Percentiles rank a stretch among this genome's conserved stretches.
phyloP scores from a whole-genome alignment of 2,797 vertebrate species.

The Sebastes matsubarae region DNA sequence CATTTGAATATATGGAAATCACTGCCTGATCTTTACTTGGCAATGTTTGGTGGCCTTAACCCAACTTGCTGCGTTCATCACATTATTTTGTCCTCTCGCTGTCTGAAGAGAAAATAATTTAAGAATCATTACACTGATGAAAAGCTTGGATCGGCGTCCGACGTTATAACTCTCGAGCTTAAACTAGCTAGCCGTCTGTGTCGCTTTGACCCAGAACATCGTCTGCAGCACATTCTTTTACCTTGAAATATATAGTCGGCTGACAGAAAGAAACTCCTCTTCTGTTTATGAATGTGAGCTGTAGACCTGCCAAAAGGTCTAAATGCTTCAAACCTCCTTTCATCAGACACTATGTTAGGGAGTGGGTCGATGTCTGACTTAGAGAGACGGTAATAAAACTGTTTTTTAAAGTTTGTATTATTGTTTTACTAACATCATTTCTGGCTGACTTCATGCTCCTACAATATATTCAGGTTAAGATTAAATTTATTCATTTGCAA shows the following conservation, averaged over 20 bases:
- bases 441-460: not conserved
- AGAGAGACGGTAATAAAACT: not conserved
- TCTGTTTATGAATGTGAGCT: conserved; percentile 20
- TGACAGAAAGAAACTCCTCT: conserved; percentile 29
- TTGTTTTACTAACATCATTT: not conserved
- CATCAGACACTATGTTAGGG: conserved; percentile 1
- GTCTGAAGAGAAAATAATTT: conserved; percentile 18
- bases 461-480: not conserved
- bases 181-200: not conserved
- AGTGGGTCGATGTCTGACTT: conserved; percentile 1
- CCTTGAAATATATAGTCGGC: conserved; percentile 4
- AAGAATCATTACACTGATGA: conserved; percentile 13
- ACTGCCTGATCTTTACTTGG: not conserved
- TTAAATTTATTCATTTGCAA: too few species aligned
- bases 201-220: conserved; percentile 29
- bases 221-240: conserved; percentile 36
- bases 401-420: not conserved
- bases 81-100: not conserved
- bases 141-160: conserved; percentile 15
- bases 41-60: not conserved
- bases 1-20: not conserved
- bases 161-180: conserved; percentile 8
- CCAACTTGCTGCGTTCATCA: not conserved
- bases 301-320: conserved; percentile 5
- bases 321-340: not conserved